A percentile compares a stretch with the other conserved stretches of the same genome.
phyloP scores from a whole-genome alignment of 2,888 invertebrate genomes.

The Blera fallax region DNA sequence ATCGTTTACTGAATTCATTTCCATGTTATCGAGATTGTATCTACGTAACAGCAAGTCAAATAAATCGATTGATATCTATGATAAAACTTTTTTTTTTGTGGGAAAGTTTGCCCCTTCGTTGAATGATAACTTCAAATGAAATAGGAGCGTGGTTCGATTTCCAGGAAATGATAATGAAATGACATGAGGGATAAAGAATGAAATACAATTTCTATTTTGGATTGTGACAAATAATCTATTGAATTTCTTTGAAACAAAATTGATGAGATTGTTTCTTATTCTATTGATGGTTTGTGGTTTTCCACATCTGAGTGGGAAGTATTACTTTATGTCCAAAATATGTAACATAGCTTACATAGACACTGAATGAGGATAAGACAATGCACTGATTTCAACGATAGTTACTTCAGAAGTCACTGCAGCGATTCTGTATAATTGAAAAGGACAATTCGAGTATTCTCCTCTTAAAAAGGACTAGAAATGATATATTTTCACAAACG shows the following conservation, averaged over 20 bases:
- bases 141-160: not conserved
- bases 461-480: no score
- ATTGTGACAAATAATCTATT: not conserved
- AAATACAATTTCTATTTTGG: not conserved
- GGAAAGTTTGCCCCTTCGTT: not conserved
- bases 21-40: not conserved
- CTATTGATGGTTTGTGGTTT: no score
- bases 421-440: no score
- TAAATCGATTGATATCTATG: conserved; percentile 3
- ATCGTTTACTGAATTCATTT: conserved; percentile 4
- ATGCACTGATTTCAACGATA: no score
- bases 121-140: not conserved
- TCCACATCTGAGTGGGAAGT: no score
- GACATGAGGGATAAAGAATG: not conserved
- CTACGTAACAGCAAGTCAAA: conserved; percentile 10
- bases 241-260: not conserved
- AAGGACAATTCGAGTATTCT: no score
- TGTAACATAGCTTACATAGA: no score
- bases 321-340: no score
- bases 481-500: no score
- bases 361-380: no score
- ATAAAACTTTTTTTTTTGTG: not conserved
- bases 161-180: not conserved
- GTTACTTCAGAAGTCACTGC: no score
- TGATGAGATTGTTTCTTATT: not conserved